Evolutionary conservation across 1,140 invertebrate genomes (phyloP), one percentile per base, ranked within the genome.

Genomic region (Rhynchophorus ferrugineus): DNA sequence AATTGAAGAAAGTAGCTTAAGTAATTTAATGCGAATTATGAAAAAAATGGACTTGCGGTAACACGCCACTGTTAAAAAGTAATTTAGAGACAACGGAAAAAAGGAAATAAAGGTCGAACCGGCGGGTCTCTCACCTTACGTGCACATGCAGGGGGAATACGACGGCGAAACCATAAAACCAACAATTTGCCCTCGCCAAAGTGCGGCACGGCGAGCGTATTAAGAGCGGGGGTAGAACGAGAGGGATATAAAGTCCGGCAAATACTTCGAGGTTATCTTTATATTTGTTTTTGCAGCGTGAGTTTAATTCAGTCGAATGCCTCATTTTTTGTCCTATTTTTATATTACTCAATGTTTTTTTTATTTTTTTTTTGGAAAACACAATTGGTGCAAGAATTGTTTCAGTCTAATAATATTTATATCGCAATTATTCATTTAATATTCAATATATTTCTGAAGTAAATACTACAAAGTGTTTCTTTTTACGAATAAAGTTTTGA

Each of bases 121-220:
- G 24, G 24, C 24, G 11, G 24, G 24, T 29, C 24, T 29, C 24
- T 29, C 24, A 29, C 24, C 24, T 29, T 29, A 11, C 24, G 5
- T 29, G 11, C 24, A 29, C 24, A 29, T 29, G 24, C 24, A 29
- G 11, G 24, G 24, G 24, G 24, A 44, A 50, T 47, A 37, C 43
- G 50, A 52, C 24, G 54, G 57, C 57, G 58, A 60, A 60, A 55
- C 58, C 51, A 52, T 60, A 60, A 60, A 60, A 60, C 47, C 50
- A 45, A 51, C 56, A 60, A 60, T 60, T 60, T 60, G 58, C 51
- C 48, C 24, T 29, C 11, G 24, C 24, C 24, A 29, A 29, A 11
- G 5, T 29, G 11, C 24, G 24, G 5, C 11, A 11, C 11, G 52
- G 55, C 48, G n/a, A 46, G 47, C 56, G 48, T 60, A 60, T 58